Base-by-base conservation (phyloP, 2,113 vertebrate species). In the Butastur rufipennis region DNA sequence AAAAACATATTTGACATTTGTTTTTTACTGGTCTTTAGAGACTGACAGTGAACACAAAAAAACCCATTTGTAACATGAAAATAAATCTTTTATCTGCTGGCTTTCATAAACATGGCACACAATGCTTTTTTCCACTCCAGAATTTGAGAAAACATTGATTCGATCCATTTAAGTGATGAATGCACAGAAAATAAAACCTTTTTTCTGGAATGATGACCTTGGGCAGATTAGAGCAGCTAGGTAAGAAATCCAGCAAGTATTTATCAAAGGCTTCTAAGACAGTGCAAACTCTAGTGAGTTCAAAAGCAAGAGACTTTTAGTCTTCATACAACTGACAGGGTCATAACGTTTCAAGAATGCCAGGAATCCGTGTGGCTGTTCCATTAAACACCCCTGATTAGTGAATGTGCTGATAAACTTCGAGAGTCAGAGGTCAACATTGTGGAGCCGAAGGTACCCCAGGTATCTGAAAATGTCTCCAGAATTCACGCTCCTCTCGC, bases 321-420 rank as follows among this genome's bases (percentile, higher is more conserved):
- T 97, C 97, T 98, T 98, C 93, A 53, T 94, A 84, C 83, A 78
- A 97, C 95, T 97, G 97, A 97, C 97, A 97, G 93, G 96, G 97
- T 96, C 94, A 95, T 96, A 97, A 96, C 74, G 96, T 96, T 86
- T 95, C 92, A 97, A 97, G 97, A 97, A 97, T 97, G 92, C 84
- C 94, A 97, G 96, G 97, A 97, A 97, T 97, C 96, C 18, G 2
- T 97, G 96, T 91, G 97, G 96, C 96, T 96, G 96, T 97, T 97
- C 96, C 96, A 97, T 97, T 97, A 97, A 97, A 97, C 97, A 97
- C 96, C 97, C 95, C 97, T 97, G 97, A 97, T 97, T 97, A 97
- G 96, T 96, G 96, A 97, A 97, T 2, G 72, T 94, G 96, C 97
- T 97, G 97, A 97, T 97, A 97, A 97, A 97, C 97, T 94, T 84